A percentile compares a stretch with the other conserved stretches of the same genome.
Evolutionary conservation across 2,888 invertebrate species (phyloP).

Genomic region (Crepidodera aurea): DNA sequence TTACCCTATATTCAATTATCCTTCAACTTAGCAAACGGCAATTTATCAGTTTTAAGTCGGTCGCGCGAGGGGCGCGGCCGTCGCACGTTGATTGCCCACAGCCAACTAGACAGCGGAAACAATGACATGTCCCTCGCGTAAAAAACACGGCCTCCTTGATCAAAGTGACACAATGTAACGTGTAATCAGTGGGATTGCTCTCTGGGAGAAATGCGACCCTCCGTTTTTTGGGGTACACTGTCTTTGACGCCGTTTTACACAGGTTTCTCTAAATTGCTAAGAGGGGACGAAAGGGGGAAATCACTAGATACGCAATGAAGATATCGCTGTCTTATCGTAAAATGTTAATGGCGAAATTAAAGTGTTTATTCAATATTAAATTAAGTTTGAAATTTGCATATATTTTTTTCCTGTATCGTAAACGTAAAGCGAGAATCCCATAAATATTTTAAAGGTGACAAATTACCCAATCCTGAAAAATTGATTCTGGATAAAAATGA

Average conservation of each 20-base stretch:
- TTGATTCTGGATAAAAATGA: no score
- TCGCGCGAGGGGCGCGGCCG: constrained; percentile 30
- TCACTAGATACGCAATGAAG: neutral
- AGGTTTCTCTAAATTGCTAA: constrained; percentile 25
- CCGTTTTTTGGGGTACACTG: constrained; percentile 21
- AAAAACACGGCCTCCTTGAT: constrained; percentile 59
- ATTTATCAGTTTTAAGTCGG: constrained; percentile 47
- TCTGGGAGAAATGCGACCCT: constrained; percentile 23
- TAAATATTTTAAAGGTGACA: no score
- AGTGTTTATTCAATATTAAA: no score
- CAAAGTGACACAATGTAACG: constrained; percentile 60
- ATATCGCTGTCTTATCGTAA: no score
- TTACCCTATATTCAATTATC: constrained; percentile 42
- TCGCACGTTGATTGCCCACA: constrained; percentile 38
- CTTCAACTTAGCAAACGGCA: constrained; percentile 40
- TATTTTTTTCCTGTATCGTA: no score
- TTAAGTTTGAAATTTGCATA: no score
- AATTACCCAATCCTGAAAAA: no score
- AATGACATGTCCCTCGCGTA: constrained; percentile 58
- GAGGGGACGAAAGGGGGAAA: constrained; percentile 3
- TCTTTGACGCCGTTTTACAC: constrained; percentile 29
- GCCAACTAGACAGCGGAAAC: constrained; percentile 53
- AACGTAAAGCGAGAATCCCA: no score
- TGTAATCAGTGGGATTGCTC: constrained; percentile 53
- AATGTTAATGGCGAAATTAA: no score